These are phyloP conservation scores for Proales similis DNA, from an alignment of 1,140 invertebrate genomes.

Conservation along the genomic window DNA sequence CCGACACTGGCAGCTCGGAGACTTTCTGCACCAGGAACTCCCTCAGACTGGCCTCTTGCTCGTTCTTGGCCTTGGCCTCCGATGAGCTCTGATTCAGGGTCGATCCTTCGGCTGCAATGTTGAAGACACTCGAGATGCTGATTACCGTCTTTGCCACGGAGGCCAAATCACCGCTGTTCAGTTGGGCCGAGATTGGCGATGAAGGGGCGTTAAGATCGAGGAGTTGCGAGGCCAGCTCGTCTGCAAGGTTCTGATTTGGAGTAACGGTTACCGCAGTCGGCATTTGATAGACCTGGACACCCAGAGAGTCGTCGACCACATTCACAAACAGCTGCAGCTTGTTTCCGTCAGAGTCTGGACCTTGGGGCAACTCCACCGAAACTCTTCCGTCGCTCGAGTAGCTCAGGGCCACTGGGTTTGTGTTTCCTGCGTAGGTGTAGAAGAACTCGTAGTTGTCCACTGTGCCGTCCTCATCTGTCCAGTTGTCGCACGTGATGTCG, in stretches of 20 bases:
- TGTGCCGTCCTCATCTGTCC: slow-evolving; percentile 15
- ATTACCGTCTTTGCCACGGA: not conserved
- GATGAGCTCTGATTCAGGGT: no score
- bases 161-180: slow-evolving; percentile 4
- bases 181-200: not conserved
- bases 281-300: not conserved
- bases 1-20: not conserved
- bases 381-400: not conserved
- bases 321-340: not conserved
- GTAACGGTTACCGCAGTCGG: not conserved
- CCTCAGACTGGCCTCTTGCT: slow-evolving; percentile 11
- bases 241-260: not conserved
- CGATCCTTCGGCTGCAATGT: no score
- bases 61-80: not conserved
- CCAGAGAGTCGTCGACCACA: not conserved
- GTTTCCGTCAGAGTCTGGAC: not conserved
- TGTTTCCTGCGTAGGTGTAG: not conserved
- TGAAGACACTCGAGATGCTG: not conserved
- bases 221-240: slow-evolving; percentile 1
- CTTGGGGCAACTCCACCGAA: slow-evolving; percentile 3
- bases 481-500: slow-evolving; percentile 3
- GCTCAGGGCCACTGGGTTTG: slow-evolving; percentile 1
- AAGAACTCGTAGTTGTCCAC: slow-evolving; percentile 9
- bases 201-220: not conserved
- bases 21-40: not conserved